phyloP scores from a whole-genome alignment of 2,888 invertebrate species.

The Oscheius myriophilus region DNA sequence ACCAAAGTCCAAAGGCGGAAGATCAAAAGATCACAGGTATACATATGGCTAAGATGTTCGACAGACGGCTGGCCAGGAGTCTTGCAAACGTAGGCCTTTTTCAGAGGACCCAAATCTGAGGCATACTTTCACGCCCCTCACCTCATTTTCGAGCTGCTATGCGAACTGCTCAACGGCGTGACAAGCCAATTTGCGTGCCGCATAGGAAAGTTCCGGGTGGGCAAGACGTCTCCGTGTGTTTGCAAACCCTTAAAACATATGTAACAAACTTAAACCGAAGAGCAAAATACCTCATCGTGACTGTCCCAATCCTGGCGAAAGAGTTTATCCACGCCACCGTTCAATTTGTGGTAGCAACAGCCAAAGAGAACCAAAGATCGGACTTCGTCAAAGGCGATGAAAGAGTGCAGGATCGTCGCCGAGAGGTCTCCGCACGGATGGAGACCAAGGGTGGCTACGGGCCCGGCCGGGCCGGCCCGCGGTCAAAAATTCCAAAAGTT shows the following conservation, averaged over 20 bases:
- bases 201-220: slow-evolving; percentile 77
- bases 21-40: no score
- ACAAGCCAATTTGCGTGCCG: slow-evolving; percentile 85
- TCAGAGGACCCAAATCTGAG: no score
- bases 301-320: slow-evolving; percentile 32
- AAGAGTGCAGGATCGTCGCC: slow-evolving; percentile 81
- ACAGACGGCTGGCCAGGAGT: no score
- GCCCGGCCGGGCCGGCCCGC: no score
- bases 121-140: no score
- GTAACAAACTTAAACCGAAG: not conserved
- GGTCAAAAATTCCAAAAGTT: no score
- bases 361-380: slow-evolving; percentile 84
- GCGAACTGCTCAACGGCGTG: slow-evolving; percentile 85
- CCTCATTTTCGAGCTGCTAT: slow-evolving; percentile 69
- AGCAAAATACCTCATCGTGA: not conserved
- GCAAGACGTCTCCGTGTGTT: slow-evolving; percentile 72
- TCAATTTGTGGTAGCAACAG: slow-evolving; percentile 87
- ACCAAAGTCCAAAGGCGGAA: no score
- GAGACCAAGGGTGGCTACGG: no score
- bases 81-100: no score
- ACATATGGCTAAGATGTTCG: no score
- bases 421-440: slow-evolving; percentile 92
- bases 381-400: slow-evolving; percentile 77
- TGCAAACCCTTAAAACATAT: not conserved
- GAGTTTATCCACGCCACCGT: slow-evolving; percentile 55